A percentile compares a stretch with the other conserved stretches of the same genome.
phyloP scores from a whole-genome alignment of 2,113 vertebrate species.

The Danionella cerebrum region DNA sequence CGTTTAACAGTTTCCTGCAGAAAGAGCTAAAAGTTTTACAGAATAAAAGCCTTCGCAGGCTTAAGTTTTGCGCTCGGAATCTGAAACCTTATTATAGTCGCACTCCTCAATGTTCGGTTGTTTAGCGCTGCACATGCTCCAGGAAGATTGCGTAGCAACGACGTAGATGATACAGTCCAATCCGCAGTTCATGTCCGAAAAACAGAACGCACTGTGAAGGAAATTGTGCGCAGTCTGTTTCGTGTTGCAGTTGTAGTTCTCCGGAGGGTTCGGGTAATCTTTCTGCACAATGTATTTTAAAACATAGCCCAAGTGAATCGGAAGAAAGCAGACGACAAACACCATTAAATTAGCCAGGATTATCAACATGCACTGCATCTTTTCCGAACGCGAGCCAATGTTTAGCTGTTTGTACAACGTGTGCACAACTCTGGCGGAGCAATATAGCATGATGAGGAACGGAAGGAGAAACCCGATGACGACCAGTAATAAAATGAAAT shows the following conservation, averaged over 20 bases:
- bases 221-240: accelerated
- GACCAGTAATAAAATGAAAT: conserved; percentile 1
- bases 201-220: conserved; percentile 5
- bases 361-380: conserved; percentile 41
- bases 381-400: not conserved
- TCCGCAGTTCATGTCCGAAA: conserved; percentile 68
- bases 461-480: conserved; percentile 53
- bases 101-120: too few relatives aligned
- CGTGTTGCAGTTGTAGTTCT: not conserved
- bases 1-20: too few relatives aligned
- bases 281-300: not conserved
- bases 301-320: conserved; percentile 44
- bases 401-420: conserved; percentile 47
- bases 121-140: not conserved
- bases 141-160: conserved; percentile 61
- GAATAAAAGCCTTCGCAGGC: not conserved
- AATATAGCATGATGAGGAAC: conserved; percentile 55
- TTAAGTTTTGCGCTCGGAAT: not conserved
- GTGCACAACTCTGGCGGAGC: conserved; percentile 53
- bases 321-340: conserved; percentile 65
- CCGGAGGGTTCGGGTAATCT: accelerated
- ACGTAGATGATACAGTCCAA: conserved; percentile 71
- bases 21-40: not conserved
- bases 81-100: not conserved
- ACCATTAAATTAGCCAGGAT: conserved; percentile 59